Percentiles rank a stretch among this genome's conserved stretches.
These are phyloP conservation scores for Oscheius sp. DNA, from an alignment of 1,140 invertebrate genomes.

Conservation along the genomic window DNA sequence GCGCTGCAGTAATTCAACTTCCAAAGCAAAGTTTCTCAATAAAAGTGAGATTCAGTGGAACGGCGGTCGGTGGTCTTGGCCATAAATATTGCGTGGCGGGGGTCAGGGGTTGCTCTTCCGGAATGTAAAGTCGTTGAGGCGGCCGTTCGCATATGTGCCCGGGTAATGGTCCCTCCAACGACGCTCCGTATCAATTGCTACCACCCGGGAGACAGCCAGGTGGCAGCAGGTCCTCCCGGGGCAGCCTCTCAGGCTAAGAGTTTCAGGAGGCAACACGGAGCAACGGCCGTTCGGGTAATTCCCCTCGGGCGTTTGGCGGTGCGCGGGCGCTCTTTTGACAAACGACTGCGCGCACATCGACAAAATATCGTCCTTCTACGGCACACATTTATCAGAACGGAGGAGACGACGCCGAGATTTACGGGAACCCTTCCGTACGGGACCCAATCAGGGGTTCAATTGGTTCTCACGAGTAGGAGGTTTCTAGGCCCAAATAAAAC, in stretches of 20 bases:
- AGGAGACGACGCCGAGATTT: too few relatives aligned
- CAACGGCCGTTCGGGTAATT: background rate
- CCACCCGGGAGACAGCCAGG: background rate
- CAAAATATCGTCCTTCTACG: conserved; percentile 13
- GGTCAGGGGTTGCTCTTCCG: conserved; percentile 7
- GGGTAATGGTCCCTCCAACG: background rate
- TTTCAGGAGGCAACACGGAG: background rate
- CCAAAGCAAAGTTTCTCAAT: too few relatives aligned
- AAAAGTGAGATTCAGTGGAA: too few relatives aligned
- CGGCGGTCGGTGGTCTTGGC: too few relatives aligned
- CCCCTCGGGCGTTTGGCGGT: background rate
- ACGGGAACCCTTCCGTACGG: too few relatives aligned
- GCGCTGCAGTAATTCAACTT: too few relatives aligned
- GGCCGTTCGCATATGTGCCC: conserved; percentile 3
- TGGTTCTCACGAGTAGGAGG: too few relatives aligned
- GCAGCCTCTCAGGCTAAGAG: background rate
- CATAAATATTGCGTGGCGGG: conserved; percentile 1
- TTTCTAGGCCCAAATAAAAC: too few relatives aligned
- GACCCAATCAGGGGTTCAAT: too few relatives aligned
- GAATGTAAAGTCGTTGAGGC: conserved; percentile 9
- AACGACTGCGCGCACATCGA: conserved; percentile 11
- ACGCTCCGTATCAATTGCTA: conserved; percentile 4
- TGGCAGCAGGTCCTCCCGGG: too few relatives aligned
- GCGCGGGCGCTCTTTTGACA: background rate
- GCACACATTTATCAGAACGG: conserved; percentile 3